Evolutionary conservation across 2,113 vertebrate genomes (phyloP).

Genomic region (Eurypyga helias): DNA sequence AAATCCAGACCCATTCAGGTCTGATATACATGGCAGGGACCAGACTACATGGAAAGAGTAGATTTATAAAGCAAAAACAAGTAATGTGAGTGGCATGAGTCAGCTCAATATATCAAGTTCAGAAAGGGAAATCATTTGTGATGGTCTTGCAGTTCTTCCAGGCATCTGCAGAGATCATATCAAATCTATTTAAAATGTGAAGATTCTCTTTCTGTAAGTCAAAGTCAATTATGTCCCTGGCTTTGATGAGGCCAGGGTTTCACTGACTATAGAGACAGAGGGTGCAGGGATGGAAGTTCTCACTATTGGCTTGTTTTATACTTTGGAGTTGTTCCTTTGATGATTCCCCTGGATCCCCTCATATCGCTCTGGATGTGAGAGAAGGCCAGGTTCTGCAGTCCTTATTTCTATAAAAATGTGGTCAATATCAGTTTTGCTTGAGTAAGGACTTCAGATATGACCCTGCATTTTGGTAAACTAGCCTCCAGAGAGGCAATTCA

Average conservation of each 20-base stretch:
- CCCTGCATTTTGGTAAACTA: not conserved
- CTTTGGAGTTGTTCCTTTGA: not conserved
- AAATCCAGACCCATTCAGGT: not conserved
- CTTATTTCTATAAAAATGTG: not conserved
- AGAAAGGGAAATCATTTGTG: not conserved
- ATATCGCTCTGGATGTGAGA: not conserved
- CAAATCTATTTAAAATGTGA: constrained; percentile 8
- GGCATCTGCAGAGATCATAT: not conserved
- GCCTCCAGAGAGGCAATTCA: not conserved
- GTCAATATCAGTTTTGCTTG: not conserved
- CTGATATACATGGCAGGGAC: not conserved
- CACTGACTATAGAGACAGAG: not conserved
- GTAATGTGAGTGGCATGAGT: not conserved
- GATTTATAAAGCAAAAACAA: not conserved
- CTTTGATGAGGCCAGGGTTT: not conserved
- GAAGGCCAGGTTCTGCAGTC: not conserved
- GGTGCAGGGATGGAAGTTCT: not conserved
- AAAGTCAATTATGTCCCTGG: not conserved
- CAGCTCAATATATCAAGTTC: not conserved
- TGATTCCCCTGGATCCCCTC: not conserved
- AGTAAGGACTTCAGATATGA: not conserved
- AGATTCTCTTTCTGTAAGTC: not conserved
- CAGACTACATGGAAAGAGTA: not conserved
- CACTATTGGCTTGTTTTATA: not conserved
- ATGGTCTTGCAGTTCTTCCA: constrained; percentile 5